phyloP scores from a whole-genome alignment of 2,113 vertebrate genomes.

The Labeo rohita region DNA sequence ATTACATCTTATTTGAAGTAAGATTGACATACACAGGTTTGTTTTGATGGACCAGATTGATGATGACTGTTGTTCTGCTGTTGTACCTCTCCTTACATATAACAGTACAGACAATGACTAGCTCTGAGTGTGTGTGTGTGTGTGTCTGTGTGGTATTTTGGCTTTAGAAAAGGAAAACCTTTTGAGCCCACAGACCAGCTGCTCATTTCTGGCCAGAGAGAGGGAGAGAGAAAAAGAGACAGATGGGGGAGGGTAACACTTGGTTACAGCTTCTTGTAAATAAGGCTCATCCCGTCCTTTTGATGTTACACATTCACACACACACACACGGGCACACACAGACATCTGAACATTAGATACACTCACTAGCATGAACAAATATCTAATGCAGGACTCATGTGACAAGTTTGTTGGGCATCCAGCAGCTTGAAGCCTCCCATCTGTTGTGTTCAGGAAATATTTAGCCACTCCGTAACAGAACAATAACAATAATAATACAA shows the following conservation, averaged over 20 bases:
- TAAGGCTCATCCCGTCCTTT: slow-evolving; percentile 29
- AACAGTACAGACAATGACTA: background rate
- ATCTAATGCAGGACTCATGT: background rate
- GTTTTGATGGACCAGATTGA: background rate
- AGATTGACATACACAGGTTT: background rate
- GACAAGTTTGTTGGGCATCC: background rate
- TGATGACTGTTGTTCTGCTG: background rate
- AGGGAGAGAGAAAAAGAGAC: background rate
- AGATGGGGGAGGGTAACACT: slow-evolving; percentile 17
- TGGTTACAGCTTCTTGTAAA: slow-evolving; percentile 49
- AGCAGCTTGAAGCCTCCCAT: background rate
- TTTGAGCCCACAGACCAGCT: slow-evolving; percentile 22
- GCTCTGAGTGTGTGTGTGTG: slow-evolving; percentile 8
- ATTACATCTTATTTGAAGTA: background rate
- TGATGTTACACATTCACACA: slow-evolving; percentile 6
- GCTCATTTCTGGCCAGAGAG: slow-evolving; percentile 31
- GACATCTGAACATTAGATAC: background rate
- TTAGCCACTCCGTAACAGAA: slow-evolving; percentile 12
- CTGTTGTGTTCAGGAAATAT: slow-evolving; percentile 18
- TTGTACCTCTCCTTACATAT: background rate
- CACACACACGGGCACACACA: background rate
- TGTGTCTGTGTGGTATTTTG: slow-evolving; percentile 19
- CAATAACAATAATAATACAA: slow-evolving; percentile 3
- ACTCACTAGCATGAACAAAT: background rate
- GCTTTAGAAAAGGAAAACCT: slow-evolving; percentile 15